phyloP scores from a whole-genome alignment of 2,797 vertebrate species.

The Cynopterus sphinx region DNA sequence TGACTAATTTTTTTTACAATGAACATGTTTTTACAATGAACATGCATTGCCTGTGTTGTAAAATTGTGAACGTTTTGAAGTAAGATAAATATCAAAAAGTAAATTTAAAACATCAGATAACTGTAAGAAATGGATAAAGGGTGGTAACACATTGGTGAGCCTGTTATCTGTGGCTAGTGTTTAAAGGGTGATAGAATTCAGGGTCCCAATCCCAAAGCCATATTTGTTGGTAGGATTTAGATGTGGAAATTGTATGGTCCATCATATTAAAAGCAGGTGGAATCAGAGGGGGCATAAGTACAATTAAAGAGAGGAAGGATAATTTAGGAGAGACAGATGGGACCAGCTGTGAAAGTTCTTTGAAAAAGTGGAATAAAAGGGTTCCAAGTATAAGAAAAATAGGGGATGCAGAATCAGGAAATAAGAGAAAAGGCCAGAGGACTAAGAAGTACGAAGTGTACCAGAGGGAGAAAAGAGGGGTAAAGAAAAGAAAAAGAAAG shows the following conservation, averaged over 20 bases:
- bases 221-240: neutral
- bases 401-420: neutral
- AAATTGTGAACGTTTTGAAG: conserved; percentile 7
- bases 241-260: neutral
- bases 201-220: neutral
- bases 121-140: neutral
- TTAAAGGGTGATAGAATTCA: conserved; percentile 1
- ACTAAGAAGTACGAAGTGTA: neutral
- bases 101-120: neutral
- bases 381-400: conserved; percentile 28
- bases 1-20: neutral
- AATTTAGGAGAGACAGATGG: conserved; percentile 15
- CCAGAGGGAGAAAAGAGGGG: neutral
- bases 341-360: conserved; percentile 41
- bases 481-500: neutral
- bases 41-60: neutral
- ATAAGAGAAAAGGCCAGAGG: neutral
- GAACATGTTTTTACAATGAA: neutral
- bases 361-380: conserved; percentile 3
- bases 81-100: neutral
- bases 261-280: neutral
- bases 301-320: neutral
- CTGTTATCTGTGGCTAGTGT: neutral
- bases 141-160: neutral
- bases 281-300: conserved; percentile 5